phyloP scores from a whole-genome alignment of 2,797 vertebrate genomes.

The Naso thynnoides region DNA sequence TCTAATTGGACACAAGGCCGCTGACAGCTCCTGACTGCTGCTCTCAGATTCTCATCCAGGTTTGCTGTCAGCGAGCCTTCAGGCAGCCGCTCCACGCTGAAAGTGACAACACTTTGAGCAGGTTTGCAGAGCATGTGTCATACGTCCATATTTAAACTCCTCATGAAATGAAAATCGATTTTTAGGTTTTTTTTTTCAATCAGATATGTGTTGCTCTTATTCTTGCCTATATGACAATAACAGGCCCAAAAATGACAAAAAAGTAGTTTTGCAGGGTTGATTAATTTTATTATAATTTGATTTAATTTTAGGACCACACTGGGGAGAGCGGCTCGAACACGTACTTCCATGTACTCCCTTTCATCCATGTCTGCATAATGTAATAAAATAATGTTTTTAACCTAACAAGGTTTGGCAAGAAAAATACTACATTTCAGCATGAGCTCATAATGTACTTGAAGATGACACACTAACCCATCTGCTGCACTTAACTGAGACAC shows the following conservation, averaged over 20 bases:
- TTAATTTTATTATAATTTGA: too few relatives aligned
- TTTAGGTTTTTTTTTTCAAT: too few relatives aligned
- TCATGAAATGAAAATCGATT: too few relatives aligned
- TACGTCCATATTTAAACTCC: constrained; percentile 17
- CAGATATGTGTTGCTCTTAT: too few relatives aligned
- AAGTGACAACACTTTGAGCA: constrained; percentile 37
- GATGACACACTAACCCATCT: not conserved
- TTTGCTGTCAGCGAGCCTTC: constrained; percentile 48
- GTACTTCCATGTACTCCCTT: too few relatives aligned
- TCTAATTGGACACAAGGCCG: constrained; percentile 77
- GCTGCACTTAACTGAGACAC: not conserved
- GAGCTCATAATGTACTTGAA: not conserved
- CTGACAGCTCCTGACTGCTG: constrained; percentile 67
- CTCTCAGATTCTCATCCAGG: constrained; percentile 53
- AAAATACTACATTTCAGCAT: not conserved
- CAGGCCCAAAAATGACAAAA: too few relatives aligned
- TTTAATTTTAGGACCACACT: too few relatives aligned
- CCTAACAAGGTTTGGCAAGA: not conserved
- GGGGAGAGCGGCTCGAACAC: too few relatives aligned
- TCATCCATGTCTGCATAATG: not conserved
- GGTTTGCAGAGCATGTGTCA: constrained; percentile 24
- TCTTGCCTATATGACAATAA: too few relatives aligned
- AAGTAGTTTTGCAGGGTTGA: too few relatives aligned
- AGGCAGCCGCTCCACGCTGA: constrained; percentile 34
- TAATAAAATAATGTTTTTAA: not conserved